Evolutionary conservation across 2,113 vertebrate species (phyloP).

Genomic region (Eclectus roratus): DNA sequence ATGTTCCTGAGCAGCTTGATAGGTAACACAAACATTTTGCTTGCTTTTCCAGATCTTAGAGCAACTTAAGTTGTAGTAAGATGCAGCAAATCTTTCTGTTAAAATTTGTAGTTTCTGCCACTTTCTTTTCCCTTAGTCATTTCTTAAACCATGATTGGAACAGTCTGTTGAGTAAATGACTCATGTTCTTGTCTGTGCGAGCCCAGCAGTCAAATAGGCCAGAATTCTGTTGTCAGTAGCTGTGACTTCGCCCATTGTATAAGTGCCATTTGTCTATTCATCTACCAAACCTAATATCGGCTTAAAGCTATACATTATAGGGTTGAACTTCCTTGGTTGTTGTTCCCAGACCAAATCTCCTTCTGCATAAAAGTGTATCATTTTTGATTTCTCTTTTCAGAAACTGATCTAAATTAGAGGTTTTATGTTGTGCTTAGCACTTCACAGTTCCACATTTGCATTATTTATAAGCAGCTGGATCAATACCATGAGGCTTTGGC

Average conservation of each 20-base stretch:
- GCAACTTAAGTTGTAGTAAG: neutral
- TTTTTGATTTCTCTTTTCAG: neutral
- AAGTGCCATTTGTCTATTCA: neutral
- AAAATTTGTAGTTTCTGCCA: neutral
- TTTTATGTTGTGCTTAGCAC: neutral
- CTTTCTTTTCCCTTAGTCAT: neutral
- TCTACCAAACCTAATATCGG: accelerated
- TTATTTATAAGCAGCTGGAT: neutral
- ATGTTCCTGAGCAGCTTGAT: neutral
- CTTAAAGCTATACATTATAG: neutral
- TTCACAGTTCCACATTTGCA: neutral
- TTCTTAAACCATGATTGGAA: neutral
- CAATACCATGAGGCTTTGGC: neutral
- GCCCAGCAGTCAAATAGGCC: neutral
- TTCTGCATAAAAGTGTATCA: neutral
- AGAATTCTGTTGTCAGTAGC: neutral
- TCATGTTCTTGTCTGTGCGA: neutral
- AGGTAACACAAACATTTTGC: neutral
- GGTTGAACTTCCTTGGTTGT: neutral
- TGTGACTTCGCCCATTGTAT: neutral
- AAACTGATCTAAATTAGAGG: neutral
- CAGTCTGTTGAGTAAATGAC: neutral
- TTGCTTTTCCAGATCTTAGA: neutral
- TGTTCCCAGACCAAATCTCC: neutral
- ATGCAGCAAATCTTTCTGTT: neutral